Base-by-base conservation (phyloP, 2,797 vertebrate genomes). In the Vireo griseus region DNA sequence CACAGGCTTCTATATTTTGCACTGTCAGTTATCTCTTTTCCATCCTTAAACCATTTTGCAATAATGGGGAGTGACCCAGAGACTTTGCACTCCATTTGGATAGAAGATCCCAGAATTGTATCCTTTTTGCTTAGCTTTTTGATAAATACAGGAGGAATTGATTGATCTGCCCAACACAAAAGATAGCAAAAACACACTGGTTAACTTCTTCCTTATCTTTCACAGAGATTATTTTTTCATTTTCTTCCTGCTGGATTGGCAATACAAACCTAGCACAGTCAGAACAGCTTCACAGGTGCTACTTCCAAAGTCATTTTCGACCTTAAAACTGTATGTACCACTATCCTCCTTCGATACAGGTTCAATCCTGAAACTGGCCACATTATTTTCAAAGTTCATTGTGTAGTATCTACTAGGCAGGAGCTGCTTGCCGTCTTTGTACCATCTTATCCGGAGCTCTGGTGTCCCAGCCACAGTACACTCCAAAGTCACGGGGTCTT, bases 21-120 rank as follows among this genome's bases (percentile, higher is more conserved):
- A 87, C 98, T 99, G 79, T 98, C 99, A 28, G 98, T 97, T 95
- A 99, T 98, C 97, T 98, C 98, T 94, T 97, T 98, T 40, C 98
- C 98, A 55, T 99, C 99, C 97, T 99, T 99, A 95, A 98, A 98
- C 99, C 99, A 99, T 86, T 99, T 99, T 95, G 99, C 99, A 96
- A 96, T 98, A 94, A 99, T 98, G 13, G 99, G 99, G 29, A 99
- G 98, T 40, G 99, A 99, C 42, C 99, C 99, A 78, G 99, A 99
- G 94, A 99, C 98, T 97, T 99, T 99, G 94, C 99, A 99, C 81
- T 98, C 98, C 96, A 99, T 98, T 91, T 98, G 98, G 87, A 99
- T 97, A 97, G 98, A 99, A 85, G 98, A 98, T 84, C 99, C 99
- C 92, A 99, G 77, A 94, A 99, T 72, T 67, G 99, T 98, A 80